Percentiles rank a stretch among this genome's conserved stretches.
phyloP scores from a whole-genome alignment of 2,113 vertebrate genomes.

The Nipponia nippon region DNA sequence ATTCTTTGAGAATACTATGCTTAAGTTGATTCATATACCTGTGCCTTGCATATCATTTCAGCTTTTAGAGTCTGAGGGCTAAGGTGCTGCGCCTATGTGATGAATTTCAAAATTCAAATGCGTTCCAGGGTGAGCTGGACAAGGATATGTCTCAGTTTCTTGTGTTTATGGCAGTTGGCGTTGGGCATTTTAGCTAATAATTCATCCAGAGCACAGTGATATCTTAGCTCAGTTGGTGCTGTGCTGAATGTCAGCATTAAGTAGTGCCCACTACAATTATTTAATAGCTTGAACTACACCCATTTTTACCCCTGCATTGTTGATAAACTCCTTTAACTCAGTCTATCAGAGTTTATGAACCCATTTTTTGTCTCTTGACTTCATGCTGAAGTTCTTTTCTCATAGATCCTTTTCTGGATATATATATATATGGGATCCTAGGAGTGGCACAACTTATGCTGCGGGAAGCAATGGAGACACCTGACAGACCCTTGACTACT shows the following conservation, averaged over 20 bases:
- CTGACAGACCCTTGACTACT: background rate
- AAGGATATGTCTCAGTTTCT: background rate
- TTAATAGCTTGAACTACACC: background rate
- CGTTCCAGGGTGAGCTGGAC: background rate
- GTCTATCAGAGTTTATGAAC: background rate
- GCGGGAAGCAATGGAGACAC: background rate
- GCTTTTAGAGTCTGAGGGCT: background rate
- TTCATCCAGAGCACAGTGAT: background rate
- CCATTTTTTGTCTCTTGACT: background rate
- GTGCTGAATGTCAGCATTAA: background rate
- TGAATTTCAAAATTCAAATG: background rate
- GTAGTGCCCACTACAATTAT: background rate
- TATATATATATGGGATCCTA: background rate
- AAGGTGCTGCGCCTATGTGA: rapidly evolving
- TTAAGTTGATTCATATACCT: background rate
- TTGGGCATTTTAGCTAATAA: background rate
- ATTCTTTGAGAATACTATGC: background rate
- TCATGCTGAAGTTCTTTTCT: background rate
- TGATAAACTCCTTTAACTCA: background rate
- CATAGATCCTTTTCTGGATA: background rate
- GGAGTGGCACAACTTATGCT: background rate
- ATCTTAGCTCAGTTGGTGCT: background rate
- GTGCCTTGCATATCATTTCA: background rate
- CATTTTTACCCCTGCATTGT: background rate
- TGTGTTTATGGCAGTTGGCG: background rate